These are phyloP conservation scores for Rhagoletis pomonella DNA, from an alignment of 1,140 invertebrate species.

Conservation along the genomic window DNA sequence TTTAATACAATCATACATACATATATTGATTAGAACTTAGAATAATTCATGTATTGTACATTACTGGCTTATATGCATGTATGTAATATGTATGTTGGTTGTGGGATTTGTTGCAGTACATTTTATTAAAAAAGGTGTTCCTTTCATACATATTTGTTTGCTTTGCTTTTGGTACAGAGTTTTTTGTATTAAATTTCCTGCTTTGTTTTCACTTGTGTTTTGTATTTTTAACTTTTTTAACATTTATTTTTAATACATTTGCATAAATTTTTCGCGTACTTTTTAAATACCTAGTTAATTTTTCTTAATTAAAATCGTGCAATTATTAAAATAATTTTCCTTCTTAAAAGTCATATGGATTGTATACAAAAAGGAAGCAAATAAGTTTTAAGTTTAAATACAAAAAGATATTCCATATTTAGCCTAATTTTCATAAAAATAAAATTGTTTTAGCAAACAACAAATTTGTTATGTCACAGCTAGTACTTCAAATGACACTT, in stretches of 20 bases:
- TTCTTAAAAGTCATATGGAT: background rate
- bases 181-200: background rate
- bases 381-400: conserved; percentile 37
- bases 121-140: background rate
- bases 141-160: background rate
- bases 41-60: background rate
- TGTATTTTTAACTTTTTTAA: background rate
- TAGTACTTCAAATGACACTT: background rate
- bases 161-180: conserved; percentile 28
- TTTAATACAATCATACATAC: background rate
- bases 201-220: background rate
- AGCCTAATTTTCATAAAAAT: conserved; percentile 18
- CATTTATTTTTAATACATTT: background rate
- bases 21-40: conserved; percentile 41
- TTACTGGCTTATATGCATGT: conserved; percentile 14
- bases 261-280: background rate
- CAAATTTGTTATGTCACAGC: conserved; percentile 9
- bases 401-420: conserved; percentile 9
- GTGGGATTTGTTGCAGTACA: conserved; percentile 38
- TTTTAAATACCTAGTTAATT: conserved; percentile 13
- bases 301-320: background rate
- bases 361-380: conserved; percentile 34
- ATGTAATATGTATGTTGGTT: background rate
- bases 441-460: conserved; percentile 2
- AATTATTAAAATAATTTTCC: background rate